phyloP scores from a whole-genome alignment of 2,113 vertebrate species.

The Genyomyrus donnyi region DNA sequence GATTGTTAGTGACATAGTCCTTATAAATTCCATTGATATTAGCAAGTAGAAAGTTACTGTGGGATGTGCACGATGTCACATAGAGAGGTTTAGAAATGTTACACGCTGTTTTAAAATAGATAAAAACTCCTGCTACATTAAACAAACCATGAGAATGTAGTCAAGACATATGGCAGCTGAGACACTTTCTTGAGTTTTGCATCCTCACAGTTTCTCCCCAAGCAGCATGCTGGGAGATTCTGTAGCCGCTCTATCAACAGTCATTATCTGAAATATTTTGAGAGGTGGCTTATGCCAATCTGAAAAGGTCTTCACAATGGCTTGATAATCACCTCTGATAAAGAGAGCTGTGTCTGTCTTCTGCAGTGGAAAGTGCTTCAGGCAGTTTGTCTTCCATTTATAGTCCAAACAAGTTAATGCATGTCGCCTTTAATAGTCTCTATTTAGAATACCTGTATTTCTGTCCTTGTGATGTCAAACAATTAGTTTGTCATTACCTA shows the following conservation, averaged over 20 bases:
- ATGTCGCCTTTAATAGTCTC: not conserved
- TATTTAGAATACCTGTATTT: slow-evolving; percentile 7
- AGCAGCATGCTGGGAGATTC: slow-evolving; percentile 8
- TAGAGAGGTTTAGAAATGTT: not conserved
- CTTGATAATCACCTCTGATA: slow-evolving; percentile 22
- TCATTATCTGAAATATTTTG: slow-evolving; percentile 25
- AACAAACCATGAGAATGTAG: not conserved
- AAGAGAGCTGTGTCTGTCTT: slow-evolving; percentile 23
- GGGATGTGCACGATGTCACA: not conserved
- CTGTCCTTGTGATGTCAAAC: not conserved
- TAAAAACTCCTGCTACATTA: not conserved
- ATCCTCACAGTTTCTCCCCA: not conserved
- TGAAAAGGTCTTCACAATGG: slow-evolving; percentile 29
- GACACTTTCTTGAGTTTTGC: not conserved
- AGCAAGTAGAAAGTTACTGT: not conserved
- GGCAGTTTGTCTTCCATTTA: slow-evolving; percentile 41
- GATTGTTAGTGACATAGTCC: not conserved
- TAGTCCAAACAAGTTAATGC: slow-evolving; percentile 35
- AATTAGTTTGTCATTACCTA: not conserved
- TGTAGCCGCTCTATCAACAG: slow-evolving; percentile 13
- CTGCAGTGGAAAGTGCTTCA: slow-evolving; percentile 39
- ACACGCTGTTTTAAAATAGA: not conserved
- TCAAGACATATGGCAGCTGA: not conserved
- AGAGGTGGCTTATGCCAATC: slow-evolving; percentile 16
- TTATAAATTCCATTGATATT: not conserved